Conservation (phyloP, 2,113 vertebrate genomes). For the Etheostoma cragini region DNA sequence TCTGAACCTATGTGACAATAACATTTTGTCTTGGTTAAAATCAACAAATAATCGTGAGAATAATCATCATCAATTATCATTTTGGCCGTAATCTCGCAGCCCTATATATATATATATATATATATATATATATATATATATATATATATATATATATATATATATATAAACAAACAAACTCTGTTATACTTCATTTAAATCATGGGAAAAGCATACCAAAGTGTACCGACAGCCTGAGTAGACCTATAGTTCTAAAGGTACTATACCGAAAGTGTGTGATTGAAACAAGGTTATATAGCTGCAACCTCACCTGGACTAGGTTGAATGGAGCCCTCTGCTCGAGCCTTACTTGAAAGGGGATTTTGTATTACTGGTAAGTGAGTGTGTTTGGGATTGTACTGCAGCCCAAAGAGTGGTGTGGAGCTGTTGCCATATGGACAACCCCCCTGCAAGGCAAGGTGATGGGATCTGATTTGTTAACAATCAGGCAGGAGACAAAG, state of each 20-base stretch:
- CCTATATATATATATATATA: too few relatives aligned
- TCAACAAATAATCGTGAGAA: too few relatives aligned
- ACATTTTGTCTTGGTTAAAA: too few relatives aligned
- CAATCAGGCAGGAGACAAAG: slow-evolving; percentile 29
- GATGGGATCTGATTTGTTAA: slow-evolving; percentile 10
- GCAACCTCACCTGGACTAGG: background rate
- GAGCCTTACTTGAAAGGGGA: background rate
- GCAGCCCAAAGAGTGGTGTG: background rate
- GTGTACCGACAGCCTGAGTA: background rate
- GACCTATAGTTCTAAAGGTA: background rate
- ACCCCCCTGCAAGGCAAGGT: slow-evolving; percentile 38
- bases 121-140: too few relatives aligned
- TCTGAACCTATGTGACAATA: too few relatives aligned
- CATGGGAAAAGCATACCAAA: background rate
- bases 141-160: background rate
- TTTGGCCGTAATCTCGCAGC: too few relatives aligned
- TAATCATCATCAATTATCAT: too few relatives aligned
- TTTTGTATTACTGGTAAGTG: slow-evolving; percentile 1
- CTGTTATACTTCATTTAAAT: background rate
- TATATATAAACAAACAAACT: background rate
- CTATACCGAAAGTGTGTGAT: too few relatives aligned
- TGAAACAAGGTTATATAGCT: background rate
- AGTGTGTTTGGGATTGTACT: slow-evolving; percentile 11
- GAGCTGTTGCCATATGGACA: slow-evolving; percentile 44
- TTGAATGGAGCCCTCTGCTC: slow-evolving; percentile 20